A percentile compares a stretch with the other conserved stretches of the same genome.
phyloP scores from a whole-genome alignment of 2,113 vertebrate genomes.

The Hydropotes inermis region DNA sequence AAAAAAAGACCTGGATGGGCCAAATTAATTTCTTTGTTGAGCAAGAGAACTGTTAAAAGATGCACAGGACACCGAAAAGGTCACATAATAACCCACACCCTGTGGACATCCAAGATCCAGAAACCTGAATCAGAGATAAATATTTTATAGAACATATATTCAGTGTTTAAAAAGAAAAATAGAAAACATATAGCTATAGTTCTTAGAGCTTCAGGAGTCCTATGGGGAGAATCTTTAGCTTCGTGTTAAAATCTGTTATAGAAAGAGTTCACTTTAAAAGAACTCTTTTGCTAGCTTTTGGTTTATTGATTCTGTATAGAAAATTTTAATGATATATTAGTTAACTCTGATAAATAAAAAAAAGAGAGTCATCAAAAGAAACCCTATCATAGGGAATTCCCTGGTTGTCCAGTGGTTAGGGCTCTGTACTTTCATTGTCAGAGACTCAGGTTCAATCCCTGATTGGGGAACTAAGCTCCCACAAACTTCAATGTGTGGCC shows the following conservation, averaged over 20 bases:
- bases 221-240: not conserved
- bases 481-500: not conserved
- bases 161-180: not conserved
- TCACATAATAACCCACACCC: not conserved
- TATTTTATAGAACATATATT: not conserved
- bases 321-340: not conserved
- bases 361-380: not conserved
- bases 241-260: not conserved
- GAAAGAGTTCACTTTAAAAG: not conserved
- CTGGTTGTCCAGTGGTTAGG: not conserved
- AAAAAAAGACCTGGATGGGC: not conserved
- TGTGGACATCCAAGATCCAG: not conserved
- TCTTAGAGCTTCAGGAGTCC: not conserved
- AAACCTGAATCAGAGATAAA: not conserved
- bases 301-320: not conserved
- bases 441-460: not conserved
- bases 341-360: not conserved
- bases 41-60: not conserved
- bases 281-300: not conserved
- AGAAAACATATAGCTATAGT: not conserved
- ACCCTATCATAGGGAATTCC: not conserved
- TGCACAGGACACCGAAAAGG: not conserved
- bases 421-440: not conserved
- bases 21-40: not conserved
- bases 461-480: not conserved